phyloP scores from a whole-genome alignment of 2,797 vertebrate genomes.

The Amphiprion clarkii region DNA sequence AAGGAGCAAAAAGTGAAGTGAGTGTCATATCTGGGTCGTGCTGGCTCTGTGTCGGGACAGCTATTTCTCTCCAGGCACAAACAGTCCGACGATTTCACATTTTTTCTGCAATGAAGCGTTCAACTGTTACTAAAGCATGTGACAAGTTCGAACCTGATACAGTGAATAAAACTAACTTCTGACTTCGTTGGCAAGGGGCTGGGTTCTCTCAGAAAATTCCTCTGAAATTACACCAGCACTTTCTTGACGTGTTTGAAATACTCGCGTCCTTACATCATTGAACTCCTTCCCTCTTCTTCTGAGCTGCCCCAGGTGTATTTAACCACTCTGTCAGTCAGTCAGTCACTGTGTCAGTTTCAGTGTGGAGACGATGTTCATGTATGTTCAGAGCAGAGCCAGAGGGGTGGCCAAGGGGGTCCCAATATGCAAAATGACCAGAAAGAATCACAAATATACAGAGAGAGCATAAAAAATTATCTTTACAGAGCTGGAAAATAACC shows the following conservation, averaged over 20 bases:
- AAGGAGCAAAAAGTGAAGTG: slow-evolving; percentile 17
- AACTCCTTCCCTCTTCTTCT: slow-evolving; percentile 34
- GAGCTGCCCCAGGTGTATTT: slow-evolving; percentile 52
- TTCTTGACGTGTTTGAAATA: slow-evolving; percentile 73
- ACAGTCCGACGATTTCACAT: slow-evolving; percentile 46
- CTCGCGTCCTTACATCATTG: slow-evolving; percentile 68
- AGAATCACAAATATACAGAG: too few relatives aligned
- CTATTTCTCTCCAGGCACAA: slow-evolving; percentile 65
- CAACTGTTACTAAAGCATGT: slow-evolving; percentile 48
- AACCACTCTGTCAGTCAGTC: slow-evolving; percentile 53
- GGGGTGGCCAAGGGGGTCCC: not conserved
- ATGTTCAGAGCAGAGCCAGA: not conserved
- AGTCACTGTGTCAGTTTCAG: slow-evolving; percentile 38
- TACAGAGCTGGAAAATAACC: not conserved
- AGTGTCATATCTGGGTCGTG: slow-evolving; percentile 64
- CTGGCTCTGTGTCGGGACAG: slow-evolving; percentile 59
- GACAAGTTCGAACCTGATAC: slow-evolving; percentile 74
- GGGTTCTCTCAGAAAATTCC: slow-evolving; percentile 63
- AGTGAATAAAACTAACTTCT: slow-evolving; percentile 66
- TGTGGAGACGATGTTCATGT: slow-evolving; percentile 30
- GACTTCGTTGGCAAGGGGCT: slow-evolving; percentile 61
- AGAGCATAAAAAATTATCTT: too few relatives aligned
- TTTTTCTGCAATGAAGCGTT: slow-evolving; percentile 54
- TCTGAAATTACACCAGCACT: slow-evolving; percentile 59
- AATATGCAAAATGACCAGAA: too few relatives aligned